phyloP scores from a whole-genome alignment of 2,888 invertebrate genomes.

The Hemicrepidius hirtus region DNA sequence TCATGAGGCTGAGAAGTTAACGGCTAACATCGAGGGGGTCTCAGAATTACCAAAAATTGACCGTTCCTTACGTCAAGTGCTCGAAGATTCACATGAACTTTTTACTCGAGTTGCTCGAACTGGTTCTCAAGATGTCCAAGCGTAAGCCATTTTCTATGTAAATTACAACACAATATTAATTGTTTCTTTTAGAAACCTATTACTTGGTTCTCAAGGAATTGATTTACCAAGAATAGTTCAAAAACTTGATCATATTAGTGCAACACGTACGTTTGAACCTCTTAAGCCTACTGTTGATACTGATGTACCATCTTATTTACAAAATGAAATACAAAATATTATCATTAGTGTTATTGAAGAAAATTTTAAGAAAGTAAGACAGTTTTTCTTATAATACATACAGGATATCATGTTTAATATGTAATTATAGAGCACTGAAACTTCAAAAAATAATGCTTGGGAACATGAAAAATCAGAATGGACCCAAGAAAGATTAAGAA shows the following conservation, averaged over 20 bases:
- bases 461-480: conserved; percentile 91
- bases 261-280: conserved; percentile 90
- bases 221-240: conserved; percentile 95
- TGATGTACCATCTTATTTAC: conserved; percentile 91
- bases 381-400: too few species aligned
- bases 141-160: conserved; percentile 81
- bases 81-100: conserved; percentile 92
- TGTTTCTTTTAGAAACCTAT: conserved; percentile 80
- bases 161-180: too few species aligned
- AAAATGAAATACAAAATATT: conserved; percentile 96
- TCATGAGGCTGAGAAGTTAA: conserved; percentile 93
- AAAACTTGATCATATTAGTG: conserved; percentile 90
- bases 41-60: conserved; percentile 91
- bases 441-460: conserved; percentile 81
- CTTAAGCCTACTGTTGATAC: conserved; percentile 93
- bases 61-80: conserved; percentile 91
- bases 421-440: conserved; percentile 76
- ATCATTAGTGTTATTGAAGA: conserved; percentile 93
- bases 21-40: conserved; percentile 90
- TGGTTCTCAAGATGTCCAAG: conserved; percentile 93
- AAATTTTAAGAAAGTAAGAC: conserved; percentile 86
- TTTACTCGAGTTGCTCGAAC: conserved; percentile 91
- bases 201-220: conserved; percentile 93
- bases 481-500: conserved; percentile 92
- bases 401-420: too few species aligned